Percentiles rank a stretch among this genome's conserved stretches.
phyloP scores from a whole-genome alignment of 2,888 invertebrate genomes.

The Cordilura impudica region DNA sequence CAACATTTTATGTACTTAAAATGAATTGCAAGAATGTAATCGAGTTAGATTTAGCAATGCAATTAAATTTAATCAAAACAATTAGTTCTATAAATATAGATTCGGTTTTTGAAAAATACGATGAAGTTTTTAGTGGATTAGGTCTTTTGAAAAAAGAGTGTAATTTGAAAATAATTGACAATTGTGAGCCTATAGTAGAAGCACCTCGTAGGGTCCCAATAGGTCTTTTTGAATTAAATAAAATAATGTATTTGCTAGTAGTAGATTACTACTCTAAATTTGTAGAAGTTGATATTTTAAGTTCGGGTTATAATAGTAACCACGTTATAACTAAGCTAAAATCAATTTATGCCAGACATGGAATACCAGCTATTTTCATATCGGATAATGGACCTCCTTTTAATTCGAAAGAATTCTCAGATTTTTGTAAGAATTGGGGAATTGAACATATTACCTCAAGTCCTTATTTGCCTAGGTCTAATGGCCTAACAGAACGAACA shows the following conservation, averaged over 20 bases:
- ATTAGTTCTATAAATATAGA: slow-evolving; percentile 23
- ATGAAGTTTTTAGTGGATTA: slow-evolving; percentile 27
- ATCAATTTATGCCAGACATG: not conserved
- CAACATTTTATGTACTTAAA: not conserved
- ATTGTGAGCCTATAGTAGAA: slow-evolving; percentile 18
- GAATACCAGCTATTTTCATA: not conserved
- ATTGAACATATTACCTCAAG: no score
- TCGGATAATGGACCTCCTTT: no score
- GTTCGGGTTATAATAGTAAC: not conserved
- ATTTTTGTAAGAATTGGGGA: no score
- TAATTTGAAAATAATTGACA: slow-evolving; percentile 5
- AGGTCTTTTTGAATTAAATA: slow-evolving; percentile 23
- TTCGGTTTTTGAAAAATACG: slow-evolving; percentile 23
- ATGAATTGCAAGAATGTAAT: slow-evolving; percentile 4
- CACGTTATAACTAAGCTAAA: not conserved
- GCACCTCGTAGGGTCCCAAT: slow-evolving; percentile 14
- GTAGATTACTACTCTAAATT: not conserved
- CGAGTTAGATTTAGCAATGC: slow-evolving; percentile 16
- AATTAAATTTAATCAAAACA: slow-evolving; percentile 21
- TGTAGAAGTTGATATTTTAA: slow-evolving; percentile 25
- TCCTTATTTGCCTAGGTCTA: no score
- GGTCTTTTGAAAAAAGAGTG: slow-evolving; percentile 31
- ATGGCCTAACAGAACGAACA: not conserved
- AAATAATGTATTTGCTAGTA: no score
- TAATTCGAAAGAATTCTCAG: no score